Base-by-base conservation (phyloP, 2,113 vertebrate genomes). In the Notiomystis cincta region DNA sequence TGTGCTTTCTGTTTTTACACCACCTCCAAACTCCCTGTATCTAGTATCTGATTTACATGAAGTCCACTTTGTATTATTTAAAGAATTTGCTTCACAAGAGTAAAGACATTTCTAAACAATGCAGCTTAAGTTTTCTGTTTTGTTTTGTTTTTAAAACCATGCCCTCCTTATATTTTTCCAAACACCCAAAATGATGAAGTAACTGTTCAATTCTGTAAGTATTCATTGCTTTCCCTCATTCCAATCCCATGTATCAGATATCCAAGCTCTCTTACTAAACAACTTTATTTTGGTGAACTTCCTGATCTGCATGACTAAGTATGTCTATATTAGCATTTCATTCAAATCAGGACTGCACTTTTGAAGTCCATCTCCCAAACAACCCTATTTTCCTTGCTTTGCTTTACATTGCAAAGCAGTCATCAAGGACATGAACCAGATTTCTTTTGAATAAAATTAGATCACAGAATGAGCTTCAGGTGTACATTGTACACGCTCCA, bases 371-470 rank as follows among this genome's bases (percentile, higher is more conserved):
- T 75, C 69, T 82, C 57, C 65, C 27, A 67, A 78, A 60, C 28
- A 56, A 38, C 11, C 15, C 47, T n/a, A 25, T 31, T 75, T 83
- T 56, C 47, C 45, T 73, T 75, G 27, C 69, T 96, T 84, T 56
- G 42, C 56, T 94, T 91, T 93, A 94, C 53, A 82, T 69, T 82
- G 90, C 85, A 94, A 96, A 96, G 58, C 31, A 88, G 58, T 30
- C 48, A 88, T 22, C 31, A 72, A 40, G 53, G 25, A 64, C 70
- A 24, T 8, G 30, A 83, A 80, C 57, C 40, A 91, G 24, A 48
- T 64, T 91, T 71, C 40, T 87, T 78, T 62, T 54, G 37, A 85
- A 58, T 78, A 85, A 53, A 90, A 62, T 48, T 6, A 62, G 65
- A 82, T 44, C 61, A 51, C 23, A 60, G 40, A 87, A 65, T 12